Evolutionary conservation across 2,888 invertebrate species (phyloP), one percentile per base, ranked within the genome.

Genomic region (Ypsolopha sequella): DNA sequence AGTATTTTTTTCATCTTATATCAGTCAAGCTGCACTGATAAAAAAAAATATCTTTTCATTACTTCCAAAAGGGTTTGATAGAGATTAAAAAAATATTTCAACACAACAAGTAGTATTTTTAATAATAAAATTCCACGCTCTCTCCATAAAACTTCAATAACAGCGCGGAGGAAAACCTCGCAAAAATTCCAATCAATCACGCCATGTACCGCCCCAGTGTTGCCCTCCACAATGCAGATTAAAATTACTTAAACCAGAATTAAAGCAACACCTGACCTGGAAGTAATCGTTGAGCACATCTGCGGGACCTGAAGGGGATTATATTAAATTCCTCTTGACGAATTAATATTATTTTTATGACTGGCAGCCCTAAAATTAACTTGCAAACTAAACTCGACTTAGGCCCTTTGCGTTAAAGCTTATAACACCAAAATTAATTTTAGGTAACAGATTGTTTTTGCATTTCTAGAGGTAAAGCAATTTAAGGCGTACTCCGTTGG

Each of bases 271-370:
- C 54, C 54, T 54, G 54, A 50, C 48, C 35, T n/a, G 43, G 11
- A 48, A 53, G 51, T 51, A 51, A 53, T 48, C 36, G 47, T 9
- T 7, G 61, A 54, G 62, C 69, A 66, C 73, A 71, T 70, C 73
- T 73, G 73, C 58, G 50, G 59, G 55, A 48, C 54, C 55, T 58
- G 56, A 56, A 60, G 67, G 66, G 74, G 74, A 66, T 74, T 71
- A 73, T 72, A 73, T 72, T 68, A 66, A 66, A 73, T 71, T 70
- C 72, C 68, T 64, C 59, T 62, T 66, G 65, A 65, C 63, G 69
- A 65, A 74, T 75, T 73, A 70, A 73, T 75, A 70, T 75, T 71
- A 70, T 68, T 70, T 65, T 66, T 64, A 54, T 53, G 50, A 38
- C 55, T 60, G 63, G 63, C 59, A 63, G 55, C 66, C 61, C 62